Conservation (phyloP, 2,888 invertebrate genomes). For the Scaptomyza reducta region DNA sequence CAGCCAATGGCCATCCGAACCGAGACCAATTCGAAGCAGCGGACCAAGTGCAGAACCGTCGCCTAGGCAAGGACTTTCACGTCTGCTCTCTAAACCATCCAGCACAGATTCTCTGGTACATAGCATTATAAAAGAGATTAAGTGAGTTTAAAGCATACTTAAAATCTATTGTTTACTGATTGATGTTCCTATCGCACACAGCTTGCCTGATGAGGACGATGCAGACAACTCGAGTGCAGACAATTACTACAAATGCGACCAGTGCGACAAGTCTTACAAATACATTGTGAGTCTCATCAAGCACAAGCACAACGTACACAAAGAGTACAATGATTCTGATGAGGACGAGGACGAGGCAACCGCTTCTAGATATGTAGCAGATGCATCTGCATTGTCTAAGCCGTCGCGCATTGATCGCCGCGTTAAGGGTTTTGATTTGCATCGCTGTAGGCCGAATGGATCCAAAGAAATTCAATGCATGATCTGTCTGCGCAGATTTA, state of each 20-base stretch:
- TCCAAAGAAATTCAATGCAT: slow-evolving; percentile 83
- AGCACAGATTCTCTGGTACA: slow-evolving; percentile 59
- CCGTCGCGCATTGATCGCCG: slow-evolving; percentile 62
- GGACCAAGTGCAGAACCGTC: slow-evolving; percentile 2
- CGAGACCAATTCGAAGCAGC: slow-evolving; percentile 12
- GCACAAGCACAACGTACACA: slow-evolving; percentile 57
- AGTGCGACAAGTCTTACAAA: slow-evolving; percentile 62
- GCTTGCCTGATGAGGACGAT: slow-evolving; percentile 62
- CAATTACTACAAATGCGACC: slow-evolving; percentile 66
- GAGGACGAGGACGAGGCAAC: slow-evolving; percentile 40
- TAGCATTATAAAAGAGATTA: slow-evolving; percentile 57
- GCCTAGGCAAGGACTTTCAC: not conserved
- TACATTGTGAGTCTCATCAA: slow-evolving; percentile 67
- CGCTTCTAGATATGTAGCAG: slow-evolving; percentile 30
- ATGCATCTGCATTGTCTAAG: slow-evolving; percentile 25
- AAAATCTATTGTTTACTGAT: not conserved
- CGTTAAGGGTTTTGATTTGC: slow-evolving; percentile 62
- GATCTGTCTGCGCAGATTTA: slow-evolving; percentile 81
- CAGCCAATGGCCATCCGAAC: slow-evolving; percentile 37
- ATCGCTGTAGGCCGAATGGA: slow-evolving; percentile 81
- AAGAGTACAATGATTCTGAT: slow-evolving; percentile 42
- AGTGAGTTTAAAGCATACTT: slow-evolving; percentile 27
- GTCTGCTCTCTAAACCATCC: slow-evolving; percentile 16
- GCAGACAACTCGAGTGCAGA: slow-evolving; percentile 34
- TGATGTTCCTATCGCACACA: slow-evolving; percentile 3